phyloP scores from a whole-genome alignment of 2,888 invertebrate genomes.

The Bibio marci region DNA sequence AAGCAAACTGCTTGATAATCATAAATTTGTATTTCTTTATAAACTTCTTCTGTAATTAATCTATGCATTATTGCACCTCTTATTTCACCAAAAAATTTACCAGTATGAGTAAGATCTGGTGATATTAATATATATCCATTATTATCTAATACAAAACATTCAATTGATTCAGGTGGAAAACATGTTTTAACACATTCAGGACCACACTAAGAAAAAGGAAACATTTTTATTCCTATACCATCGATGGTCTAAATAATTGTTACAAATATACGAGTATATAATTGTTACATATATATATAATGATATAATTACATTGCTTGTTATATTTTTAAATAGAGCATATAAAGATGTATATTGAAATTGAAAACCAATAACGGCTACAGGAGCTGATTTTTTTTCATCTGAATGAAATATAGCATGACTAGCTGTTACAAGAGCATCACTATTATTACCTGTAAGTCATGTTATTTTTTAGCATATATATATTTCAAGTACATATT shows the following conservation, averaged over 20 bases:
- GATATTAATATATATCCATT: constrained; percentile 77
- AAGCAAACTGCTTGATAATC: constrained; percentile 88
- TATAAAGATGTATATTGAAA: constrained; percentile 62
- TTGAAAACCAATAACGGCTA: constrained; percentile 59
- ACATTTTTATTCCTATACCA: too few relatives aligned
- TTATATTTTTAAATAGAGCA: constrained; percentile 62
- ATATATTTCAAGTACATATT: neutral
- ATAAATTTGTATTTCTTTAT: constrained; percentile 52
- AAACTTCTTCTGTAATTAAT: constrained; percentile 57
- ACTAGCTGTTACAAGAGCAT: constrained; percentile 66
- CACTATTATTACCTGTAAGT: constrained; percentile 23
- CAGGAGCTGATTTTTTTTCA: constrained; percentile 41
- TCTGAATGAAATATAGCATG: constrained; percentile 60
- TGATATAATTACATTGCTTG: constrained; percentile 40
- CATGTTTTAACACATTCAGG: constrained; percentile 36
- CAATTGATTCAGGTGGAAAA: constrained; percentile 42
- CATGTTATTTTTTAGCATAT: neutral
- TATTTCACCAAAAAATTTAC: constrained; percentile 75
- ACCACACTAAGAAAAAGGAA: constrained; percentile 11
- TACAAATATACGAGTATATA: neutral
- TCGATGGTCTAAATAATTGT: neutral
- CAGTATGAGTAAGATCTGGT: constrained; percentile 52
- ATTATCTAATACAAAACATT: constrained; percentile 76
- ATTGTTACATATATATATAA: too few relatives aligned
- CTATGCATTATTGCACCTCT: constrained; percentile 59